These are phyloP conservation scores for Diplazon laetatorius DNA, from an alignment of 2,888 invertebrate species.

Conservation along the genomic window DNA sequence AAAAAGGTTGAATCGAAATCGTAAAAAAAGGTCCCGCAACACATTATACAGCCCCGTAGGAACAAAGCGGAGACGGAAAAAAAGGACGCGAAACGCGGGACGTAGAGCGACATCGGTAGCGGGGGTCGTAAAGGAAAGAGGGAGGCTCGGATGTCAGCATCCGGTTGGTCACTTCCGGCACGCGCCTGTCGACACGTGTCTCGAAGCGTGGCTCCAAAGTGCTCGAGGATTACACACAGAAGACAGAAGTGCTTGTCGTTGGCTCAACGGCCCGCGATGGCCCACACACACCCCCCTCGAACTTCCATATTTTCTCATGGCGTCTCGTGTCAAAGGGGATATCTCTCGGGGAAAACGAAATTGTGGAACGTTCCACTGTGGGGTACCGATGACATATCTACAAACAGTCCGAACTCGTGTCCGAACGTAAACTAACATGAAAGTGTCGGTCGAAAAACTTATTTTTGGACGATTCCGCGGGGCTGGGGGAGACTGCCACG, in stretches of 20 bases:
- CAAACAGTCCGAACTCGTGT: conserved; percentile 33
- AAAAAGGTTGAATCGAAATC: conserved; percentile 3
- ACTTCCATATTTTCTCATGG: conserved; percentile 57
- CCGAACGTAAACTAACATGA: conserved; percentile 28
- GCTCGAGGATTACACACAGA: conserved; percentile 46
- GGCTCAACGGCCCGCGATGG: conserved; percentile 28
- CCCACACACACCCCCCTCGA: conserved; percentile 61
- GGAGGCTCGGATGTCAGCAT: conserved; percentile 80
- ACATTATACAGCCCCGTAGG: conserved; percentile 17
- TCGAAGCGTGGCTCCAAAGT: conserved; percentile 66
- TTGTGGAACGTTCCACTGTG: conserved; percentile 46
- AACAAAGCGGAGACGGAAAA: conserved; percentile 56
- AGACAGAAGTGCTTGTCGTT: conserved; percentile 46
- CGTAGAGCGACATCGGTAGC: conserved; percentile 30
- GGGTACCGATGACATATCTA: conserved; percentile 26
- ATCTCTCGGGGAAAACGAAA: conserved; percentile 45
- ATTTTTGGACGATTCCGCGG: conserved; percentile 40
- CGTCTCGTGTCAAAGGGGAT: conserved; percentile 36
- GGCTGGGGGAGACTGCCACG: conserved; percentile 31
- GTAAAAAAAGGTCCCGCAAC: conserved; percentile 29
- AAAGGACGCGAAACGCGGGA: conserved; percentile 59
- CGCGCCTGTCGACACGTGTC: conserved; percentile 80
- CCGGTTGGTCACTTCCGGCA: conserved; percentile 83
- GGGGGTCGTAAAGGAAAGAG: conserved; percentile 57
- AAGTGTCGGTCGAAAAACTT: conserved; percentile 43